phyloP scores from a whole-genome alignment of 2,888 invertebrate genomes.

The Catocala fraxini region DNA sequence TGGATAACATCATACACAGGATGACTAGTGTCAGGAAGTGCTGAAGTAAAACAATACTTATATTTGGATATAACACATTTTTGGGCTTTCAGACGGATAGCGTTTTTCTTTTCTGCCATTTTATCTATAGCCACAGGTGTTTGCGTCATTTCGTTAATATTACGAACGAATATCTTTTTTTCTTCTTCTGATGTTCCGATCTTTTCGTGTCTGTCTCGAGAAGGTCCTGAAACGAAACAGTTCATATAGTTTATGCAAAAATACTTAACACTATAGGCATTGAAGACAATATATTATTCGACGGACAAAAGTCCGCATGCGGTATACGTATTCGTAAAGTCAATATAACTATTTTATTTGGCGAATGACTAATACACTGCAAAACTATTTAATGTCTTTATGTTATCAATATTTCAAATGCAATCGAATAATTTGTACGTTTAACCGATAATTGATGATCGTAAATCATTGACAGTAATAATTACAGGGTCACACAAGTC shows the following conservation, averaged over 20 bases:
- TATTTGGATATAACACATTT: constrained; percentile 6
- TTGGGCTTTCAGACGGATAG: constrained; percentile 16
- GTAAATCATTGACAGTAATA: too few relatives aligned
- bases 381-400: too few relatives aligned
- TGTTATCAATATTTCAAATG: too few relatives aligned
- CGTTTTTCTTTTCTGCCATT: constrained; percentile 1
- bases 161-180: background rate
- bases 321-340: too few relatives aligned
- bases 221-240: constrained; percentile 5
- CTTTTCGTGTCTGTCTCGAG: background rate
- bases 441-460: too few relatives aligned
- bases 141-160: constrained; percentile 1
- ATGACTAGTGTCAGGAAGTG: background rate
- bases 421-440: too few relatives aligned
- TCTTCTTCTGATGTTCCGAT: background rate
- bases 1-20: background rate
- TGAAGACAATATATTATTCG: too few relatives aligned
- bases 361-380: too few relatives aligned
- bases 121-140: background rate
- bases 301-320: too few relatives aligned
- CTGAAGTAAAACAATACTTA: background rate
- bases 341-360: too few relatives aligned
- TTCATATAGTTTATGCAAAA: background rate
- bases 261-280: too few relatives aligned
- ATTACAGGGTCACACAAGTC: too few relatives aligned